Conservation (phyloP, 2,113 vertebrate species). For the Vidua chalybeata region DNA sequence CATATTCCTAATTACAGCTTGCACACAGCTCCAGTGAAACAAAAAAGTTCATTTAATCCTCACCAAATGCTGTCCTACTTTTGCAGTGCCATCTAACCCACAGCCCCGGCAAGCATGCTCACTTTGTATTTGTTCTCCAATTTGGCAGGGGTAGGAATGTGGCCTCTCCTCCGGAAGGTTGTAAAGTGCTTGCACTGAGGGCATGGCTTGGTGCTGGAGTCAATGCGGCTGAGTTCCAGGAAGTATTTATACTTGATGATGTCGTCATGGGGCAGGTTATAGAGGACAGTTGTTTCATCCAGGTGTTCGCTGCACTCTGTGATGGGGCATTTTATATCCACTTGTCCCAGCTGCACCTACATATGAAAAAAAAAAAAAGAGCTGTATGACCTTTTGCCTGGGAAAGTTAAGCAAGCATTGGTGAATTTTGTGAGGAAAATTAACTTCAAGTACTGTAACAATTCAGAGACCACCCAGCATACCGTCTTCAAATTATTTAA, state of each 20-base stretch:
- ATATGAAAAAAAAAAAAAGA: neutral
- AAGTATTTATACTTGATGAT: slow-evolving; percentile 94
- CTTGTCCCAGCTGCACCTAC: slow-evolving; percentile 89
- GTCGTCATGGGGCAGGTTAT: slow-evolving; percentile 86
- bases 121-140: slow-evolving; percentile 96
- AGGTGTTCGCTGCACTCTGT: slow-evolving; percentile 91
- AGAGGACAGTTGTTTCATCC: slow-evolving; percentile 87
- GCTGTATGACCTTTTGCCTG: neutral
- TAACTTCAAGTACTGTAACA: neutral
- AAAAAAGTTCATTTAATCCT: slow-evolving; percentile 54
- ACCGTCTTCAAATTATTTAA: neutral
- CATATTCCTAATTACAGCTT: slow-evolving; percentile 14
- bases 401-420: neutral
- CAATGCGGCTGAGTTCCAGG: slow-evolving; percentile 91
- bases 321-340: slow-evolving; percentile 89
- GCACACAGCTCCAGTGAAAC: neutral
- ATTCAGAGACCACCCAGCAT: neutral
- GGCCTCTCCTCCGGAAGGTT: slow-evolving; percentile 85
- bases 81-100: slow-evolving; percentile 46
- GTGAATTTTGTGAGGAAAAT: neutral
- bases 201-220: slow-evolving; percentile 96
- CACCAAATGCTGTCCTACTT: slow-evolving; percentile 42
- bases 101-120: slow-evolving; percentile 62
- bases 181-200: slow-evolving; percentile 97
- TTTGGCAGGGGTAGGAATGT: slow-evolving; percentile 82